Evolutionary conservation across 2,888 invertebrate species (phyloP).

Genomic region (Mamestra brassicae): DNA sequence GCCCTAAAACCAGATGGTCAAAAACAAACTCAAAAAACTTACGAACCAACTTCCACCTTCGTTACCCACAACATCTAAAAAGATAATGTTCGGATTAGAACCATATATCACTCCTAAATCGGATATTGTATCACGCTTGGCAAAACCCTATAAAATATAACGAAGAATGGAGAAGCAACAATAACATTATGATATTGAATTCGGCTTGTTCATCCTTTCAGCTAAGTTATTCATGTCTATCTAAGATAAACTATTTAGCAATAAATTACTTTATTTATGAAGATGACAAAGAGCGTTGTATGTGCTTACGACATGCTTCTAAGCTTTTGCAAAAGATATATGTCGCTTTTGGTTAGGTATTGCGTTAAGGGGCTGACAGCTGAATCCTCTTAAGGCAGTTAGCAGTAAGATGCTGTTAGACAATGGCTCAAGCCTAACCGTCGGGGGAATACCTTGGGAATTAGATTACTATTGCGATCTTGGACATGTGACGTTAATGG

Average conservation of each 20-base stretch:
- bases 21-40: not conserved
- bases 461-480: constrained; percentile 3
- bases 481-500: constrained; percentile 11
- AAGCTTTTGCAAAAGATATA: constrained; percentile 16
- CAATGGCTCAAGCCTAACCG: constrained; percentile 18
- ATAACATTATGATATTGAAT: constrained; percentile 61
- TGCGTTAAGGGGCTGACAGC: constrained; percentile 33
- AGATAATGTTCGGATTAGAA: constrained; percentile 53
- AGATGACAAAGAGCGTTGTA: constrained; percentile 18
- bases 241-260: constrained; percentile 41
- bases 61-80: constrained; percentile 44
- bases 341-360: constrained; percentile 19
- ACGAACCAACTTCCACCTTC: constrained; percentile 22
- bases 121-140: constrained; percentile 59
- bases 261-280: constrained; percentile 60
- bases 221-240: constrained; percentile 58
- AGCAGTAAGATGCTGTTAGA: constrained; percentile 23
- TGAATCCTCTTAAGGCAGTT: constrained; percentile 38
- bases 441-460: constrained; percentile 8
- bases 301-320: constrained; percentile 1
- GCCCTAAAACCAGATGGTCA: not conserved
- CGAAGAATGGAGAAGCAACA: constrained; percentile 53
- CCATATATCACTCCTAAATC: constrained; percentile 51
- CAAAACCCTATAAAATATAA: constrained; percentile 57
- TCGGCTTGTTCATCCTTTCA: constrained; percentile 50